Base-by-base conservation (phyloP, 2,888 invertebrate species). In the Aspidapion aeneum region DNA sequence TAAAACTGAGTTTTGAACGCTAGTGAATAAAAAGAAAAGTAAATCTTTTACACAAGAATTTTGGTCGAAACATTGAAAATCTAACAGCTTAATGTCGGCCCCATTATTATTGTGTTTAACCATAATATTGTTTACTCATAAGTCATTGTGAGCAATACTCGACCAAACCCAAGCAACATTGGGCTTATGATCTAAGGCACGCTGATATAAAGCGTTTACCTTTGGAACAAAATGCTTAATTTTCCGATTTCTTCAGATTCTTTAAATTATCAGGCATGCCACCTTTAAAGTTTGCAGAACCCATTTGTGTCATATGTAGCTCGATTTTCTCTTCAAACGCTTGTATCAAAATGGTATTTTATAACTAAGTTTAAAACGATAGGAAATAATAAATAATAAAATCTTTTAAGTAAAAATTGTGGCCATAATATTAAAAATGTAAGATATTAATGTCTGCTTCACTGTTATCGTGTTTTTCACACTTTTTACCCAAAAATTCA, bases 401-500 rank as follows among this genome's bases (percentile, higher is more conserved):
- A 70, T 86, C 86, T 21, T 80, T 79, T 0, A 78, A 73, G 1
- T 84, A 77, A 9, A 82, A 83, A 2, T 80, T 78, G 61, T 82
- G 83, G 18, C 80, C 73, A 49, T 82, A 78, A 2, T 80, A 78
- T 75, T 86, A 86, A 69, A 85, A 86, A 70, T 86, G 86, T 0
- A 86, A 77, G 60, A 86, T 76, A 64, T 80, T 80, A 1, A 74
- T 74, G 9, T 62, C 57, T 1, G 71, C 62, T 0, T 82, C 77
- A 61, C 65, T 66, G 3, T 68, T 70, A 48, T 72, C 65, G 56
- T 79, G 79, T 69, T 80, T 80, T 17, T 85, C 75, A 85, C 77
- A 68, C 86, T 86, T 70, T 86, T 86, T 16, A 83, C 81, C 86
- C 86, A 86, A 57, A 83, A 77, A 72, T n/a, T 86, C 86, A 1